Percentiles rank a stretch among this genome's conserved stretches.
These are phyloP conservation scores for Spea hammondii DNA, from an alignment of 2,797 vertebrate species.

Conservation along the genomic window DNA sequence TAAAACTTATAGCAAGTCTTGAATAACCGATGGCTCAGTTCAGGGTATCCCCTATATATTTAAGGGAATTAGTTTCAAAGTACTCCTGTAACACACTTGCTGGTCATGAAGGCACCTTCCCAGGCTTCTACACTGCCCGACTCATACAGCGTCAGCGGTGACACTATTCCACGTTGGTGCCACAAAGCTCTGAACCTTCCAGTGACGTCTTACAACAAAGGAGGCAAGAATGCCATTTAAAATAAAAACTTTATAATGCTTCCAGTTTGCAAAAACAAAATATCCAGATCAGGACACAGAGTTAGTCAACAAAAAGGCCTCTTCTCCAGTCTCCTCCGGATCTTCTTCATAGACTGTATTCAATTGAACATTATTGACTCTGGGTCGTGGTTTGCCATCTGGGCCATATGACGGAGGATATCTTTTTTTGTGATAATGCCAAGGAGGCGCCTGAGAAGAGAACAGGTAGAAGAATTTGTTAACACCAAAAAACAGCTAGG, in stretches of 20 bases:
- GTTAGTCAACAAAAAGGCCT: constrained; percentile 84
- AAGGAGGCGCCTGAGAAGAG: constrained; percentile 90
- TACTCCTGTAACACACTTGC: constrained; percentile 59
- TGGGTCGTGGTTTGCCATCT: constrained; percentile 98
- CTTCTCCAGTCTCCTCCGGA: constrained; percentile 77
- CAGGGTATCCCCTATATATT: constrained; percentile 61
- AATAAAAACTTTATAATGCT: constrained; percentile 38
- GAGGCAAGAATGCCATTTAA: constrained; percentile 58
- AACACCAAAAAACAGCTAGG: too few species aligned
- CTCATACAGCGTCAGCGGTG: constrained; percentile 60
- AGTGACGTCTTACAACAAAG: constrained; percentile 21
- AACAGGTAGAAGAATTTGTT: constrained; percentile 44
- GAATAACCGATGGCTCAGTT: constrained; percentile 69
- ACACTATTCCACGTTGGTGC: constrained; percentile 16
- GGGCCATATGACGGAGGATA: constrained; percentile 99
- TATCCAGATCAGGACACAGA: constrained; percentile 78
- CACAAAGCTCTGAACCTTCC: constrained; percentile 3
- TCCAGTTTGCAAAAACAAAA: constrained; percentile 14
- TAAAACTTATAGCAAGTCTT: constrained; percentile 70
- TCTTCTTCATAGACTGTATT: constrained; percentile 73
- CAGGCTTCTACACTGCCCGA: constrained; percentile 57
- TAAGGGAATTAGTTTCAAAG: constrained; percentile 47
- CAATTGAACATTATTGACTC: constrained; percentile 99
- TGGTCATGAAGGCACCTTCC: constrained; percentile 47
- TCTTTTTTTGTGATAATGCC: constrained; percentile 99